Evolutionary conservation across 2,888 invertebrate species (phyloP), one percentile per base, ranked within the genome.

Genomic region (Encarsia formosa): DNA sequence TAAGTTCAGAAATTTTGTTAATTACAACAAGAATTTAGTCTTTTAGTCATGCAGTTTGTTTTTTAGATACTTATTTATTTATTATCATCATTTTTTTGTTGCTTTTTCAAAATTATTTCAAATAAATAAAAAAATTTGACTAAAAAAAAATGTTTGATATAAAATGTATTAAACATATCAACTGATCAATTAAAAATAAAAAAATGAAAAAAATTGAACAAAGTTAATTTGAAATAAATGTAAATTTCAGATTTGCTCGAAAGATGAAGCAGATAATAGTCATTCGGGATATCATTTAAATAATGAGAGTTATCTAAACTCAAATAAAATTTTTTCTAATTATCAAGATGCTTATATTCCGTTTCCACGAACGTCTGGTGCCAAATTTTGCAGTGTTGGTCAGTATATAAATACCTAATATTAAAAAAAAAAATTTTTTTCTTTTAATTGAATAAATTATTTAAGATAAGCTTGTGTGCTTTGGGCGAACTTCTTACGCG

Each of bases 331-430:
- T 39, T 70, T 65, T 31, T 61, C 68, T 5, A 71, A 71, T 62
- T 73, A 70, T 60, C 72, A 81, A 26, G 91, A 91, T 66, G 85
- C 89, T 6, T 90, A 89, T 68, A 89, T 97, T 61, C 96, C 96
- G 0, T 97, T 94, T 74, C 96, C 96, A 0, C 80, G 92, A 47
- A 96, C 95, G 0, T 93, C 92, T 9, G 95, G 95, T 1, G 95
- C 93, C 0, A 86, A 88, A 64, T 97, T 96, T 79, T 92, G 91
- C 74, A 88, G 88, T 22, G 88, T 88, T 19, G 91, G 91, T 79
- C 62, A 59, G 75, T 65, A 52, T 15, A 11, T 18, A 4, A 13
- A 45, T 22, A 37, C 37, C 5, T 29, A 49, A 50, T 44, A 20
- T 11, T 41, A 9, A 40, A 41, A 5, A 20, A 19, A 29, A 18